Base-by-base conservation (phyloP, 1,140 invertebrate genomes). In the Psilanteris sp. region DNA sequence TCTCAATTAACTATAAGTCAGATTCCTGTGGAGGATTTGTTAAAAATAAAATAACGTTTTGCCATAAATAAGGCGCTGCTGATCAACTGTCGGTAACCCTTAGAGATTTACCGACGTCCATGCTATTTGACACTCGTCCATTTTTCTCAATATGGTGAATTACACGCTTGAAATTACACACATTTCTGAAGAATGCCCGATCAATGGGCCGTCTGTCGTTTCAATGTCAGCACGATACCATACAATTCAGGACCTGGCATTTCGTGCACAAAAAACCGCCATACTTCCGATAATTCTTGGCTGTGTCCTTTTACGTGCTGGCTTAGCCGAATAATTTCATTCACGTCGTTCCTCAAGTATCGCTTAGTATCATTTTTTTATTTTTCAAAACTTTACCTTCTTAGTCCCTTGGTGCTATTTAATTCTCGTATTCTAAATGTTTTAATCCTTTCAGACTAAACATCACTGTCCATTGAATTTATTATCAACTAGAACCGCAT, bases 211-310 rank as follows among this genome's bases (percentile, higher is more conserved):
- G 34, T 39, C 24, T 52, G 46, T 31, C 48, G 34, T 31, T 36
- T 10, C 31, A 13, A 20, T 54, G 48, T 54, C 48, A 54, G 48
- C 48, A 20, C 16, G 50, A 55, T 20, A 29, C 50, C 11, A 55
- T 55, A 55, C 34, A 55, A 55, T 55, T 55, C 14, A n/a, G 11
- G 34, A 36, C 15, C 36, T 55, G 50, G 15, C n/a, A 31, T 41
- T 55, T 11, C 36, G 24, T 29, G 8, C 18, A 55, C 39, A 39
- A 57, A 57, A 55, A 43, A 43, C 37, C 36, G 36, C 52, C 52
- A 57, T 41, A 57, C 26, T 57, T 43, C 11, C 37, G 26, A 41
- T 31, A 9, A 41, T 26, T 10, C 26, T 9, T 15, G 31, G 2
- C 43, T 9, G 2, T 31, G 13, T 14, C 9, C 34, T 15, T 55